phyloP scores from a whole-genome alignment of 2,797 vertebrate genomes.

The Fringilla coelebs region DNA sequence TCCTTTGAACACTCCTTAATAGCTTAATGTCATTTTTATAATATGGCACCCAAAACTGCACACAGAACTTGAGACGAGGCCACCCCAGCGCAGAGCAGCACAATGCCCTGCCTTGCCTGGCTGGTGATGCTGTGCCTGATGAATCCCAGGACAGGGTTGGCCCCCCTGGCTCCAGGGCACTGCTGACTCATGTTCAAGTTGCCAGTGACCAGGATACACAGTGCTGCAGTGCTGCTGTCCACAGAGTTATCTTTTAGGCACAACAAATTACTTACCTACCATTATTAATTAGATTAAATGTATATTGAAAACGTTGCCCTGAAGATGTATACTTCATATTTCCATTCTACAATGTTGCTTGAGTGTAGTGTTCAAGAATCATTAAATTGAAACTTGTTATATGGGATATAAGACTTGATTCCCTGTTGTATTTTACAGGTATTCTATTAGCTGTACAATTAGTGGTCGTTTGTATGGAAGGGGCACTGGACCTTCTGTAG shows the following conservation, averaged over 20 bases:
- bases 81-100: fast-evolving
- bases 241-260: neutral
- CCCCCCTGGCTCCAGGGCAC: neutral
- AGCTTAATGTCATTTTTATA: neutral
- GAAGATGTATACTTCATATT: neutral
- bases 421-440: slow-evolving; percentile 49
- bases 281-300: neutral
- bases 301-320: neutral
- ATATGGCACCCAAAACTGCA: fast-evolving
- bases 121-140: neutral
- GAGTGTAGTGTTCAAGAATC: neutral
- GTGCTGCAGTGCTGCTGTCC: neutral
- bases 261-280: neutral
- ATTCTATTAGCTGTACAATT: slow-evolving; percentile 29
- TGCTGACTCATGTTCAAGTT: fast-evolving
- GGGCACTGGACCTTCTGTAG: slow-evolving; percentile 12
- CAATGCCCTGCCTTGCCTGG: neutral
- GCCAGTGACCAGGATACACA: fast-evolving
- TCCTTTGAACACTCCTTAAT: neutral
- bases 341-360: neutral
- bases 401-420: neutral
- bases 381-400: neutral
- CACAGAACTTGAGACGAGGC: fast-evolving
- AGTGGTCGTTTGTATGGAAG: neutral
- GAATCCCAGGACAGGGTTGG: fast-evolving